phyloP scores from a whole-genome alignment of 2,888 invertebrate genomes.

The Meteorus colon region DNA sequence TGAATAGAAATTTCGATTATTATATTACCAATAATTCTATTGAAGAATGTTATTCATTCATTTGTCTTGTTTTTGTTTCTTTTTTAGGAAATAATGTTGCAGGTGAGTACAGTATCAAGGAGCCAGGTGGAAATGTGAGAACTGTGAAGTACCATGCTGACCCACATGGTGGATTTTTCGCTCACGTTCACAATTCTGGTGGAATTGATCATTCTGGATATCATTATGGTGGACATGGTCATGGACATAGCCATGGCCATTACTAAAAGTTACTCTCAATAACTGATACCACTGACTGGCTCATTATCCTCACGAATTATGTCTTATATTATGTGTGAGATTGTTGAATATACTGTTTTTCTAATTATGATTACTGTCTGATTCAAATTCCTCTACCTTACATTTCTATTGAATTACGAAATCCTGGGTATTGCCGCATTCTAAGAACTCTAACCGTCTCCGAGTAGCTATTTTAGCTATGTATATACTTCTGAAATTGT shows the following conservation, averaged over 20 bases:
- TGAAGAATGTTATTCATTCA: background rate
- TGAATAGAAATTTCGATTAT: background rate
- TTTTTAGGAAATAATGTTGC: conserved; percentile 58
- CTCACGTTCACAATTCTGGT: conserved; percentile 64
- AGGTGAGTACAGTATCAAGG: conserved; percentile 67
- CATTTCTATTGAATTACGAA: background rate
- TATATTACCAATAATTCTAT: background rate
- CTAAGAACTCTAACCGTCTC: background rate
- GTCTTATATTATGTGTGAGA: background rate
- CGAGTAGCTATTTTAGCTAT: background rate
- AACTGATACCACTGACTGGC: background rate
- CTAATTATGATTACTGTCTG: background rate
- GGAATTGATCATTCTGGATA: conserved; percentile 69
- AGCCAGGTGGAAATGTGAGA: conserved; percentile 64
- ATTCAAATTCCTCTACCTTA: background rate
- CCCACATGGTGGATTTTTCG: conserved; percentile 64
- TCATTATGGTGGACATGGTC: conserved; percentile 59
- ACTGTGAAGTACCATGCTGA: conserved; percentile 67
- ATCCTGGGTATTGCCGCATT: background rate
- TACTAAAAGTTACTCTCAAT: background rate
- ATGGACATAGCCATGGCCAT: conserved; percentile 48
- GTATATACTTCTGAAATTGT: background rate
- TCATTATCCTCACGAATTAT: background rate
- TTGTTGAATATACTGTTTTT: background rate
- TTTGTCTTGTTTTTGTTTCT: conserved; percentile 3